Percentiles rank a stretch among this genome's conserved stretches.
These are phyloP conservation scores for Exephanes ischioxanthus DNA, from an alignment of 2,888 invertebrate species.

Conservation along the genomic window DNA sequence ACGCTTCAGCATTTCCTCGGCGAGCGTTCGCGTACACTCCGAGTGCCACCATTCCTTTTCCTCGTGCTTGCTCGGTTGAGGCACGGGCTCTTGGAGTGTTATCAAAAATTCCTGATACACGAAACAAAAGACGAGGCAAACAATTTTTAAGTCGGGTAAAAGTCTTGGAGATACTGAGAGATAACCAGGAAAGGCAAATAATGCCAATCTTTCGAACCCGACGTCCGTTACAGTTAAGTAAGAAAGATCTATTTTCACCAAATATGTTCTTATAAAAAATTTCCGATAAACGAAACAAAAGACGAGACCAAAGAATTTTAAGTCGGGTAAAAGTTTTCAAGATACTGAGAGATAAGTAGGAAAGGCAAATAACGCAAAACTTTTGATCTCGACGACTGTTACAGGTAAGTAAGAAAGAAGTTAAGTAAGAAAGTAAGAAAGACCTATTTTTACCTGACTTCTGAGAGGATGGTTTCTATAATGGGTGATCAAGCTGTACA, in stretches of 20 bases:
- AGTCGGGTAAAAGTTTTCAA: neutral
- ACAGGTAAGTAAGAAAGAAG: neutral
- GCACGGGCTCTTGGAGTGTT: conserved; percentile 95
- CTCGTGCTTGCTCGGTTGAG: conserved; percentile 97
- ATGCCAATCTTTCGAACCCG: neutral
- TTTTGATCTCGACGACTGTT: neutral
- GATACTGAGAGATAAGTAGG: too few species aligned
- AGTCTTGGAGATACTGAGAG: neutral
- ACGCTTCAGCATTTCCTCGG: conserved; percentile 95
- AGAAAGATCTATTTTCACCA: neutral
- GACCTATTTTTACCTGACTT: conserved; percentile 88
- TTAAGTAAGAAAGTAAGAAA: neutral
- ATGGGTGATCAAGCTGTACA: conserved; percentile 96
- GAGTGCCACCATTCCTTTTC: conserved; percentile 97
- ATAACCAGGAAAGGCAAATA: neutral
- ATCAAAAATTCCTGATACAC: conserved; percentile 92
- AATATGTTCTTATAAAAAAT: conserved; percentile 89
- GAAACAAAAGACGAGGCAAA: conserved; percentile 18
- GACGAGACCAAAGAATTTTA: neutral
- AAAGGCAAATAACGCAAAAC: neutral
- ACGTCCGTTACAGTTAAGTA: neutral
- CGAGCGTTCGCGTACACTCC: conserved; percentile 91
- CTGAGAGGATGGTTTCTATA: conserved; percentile 94
- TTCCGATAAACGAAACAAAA: conserved; percentile 86
- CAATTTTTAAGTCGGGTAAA: neutral